A percentile compares a stretch with the other conserved stretches of the same genome.
Conservation (phyloP, 2,113 vertebrate species). For the Boulengeromyrus knoepffleri region DNA sequence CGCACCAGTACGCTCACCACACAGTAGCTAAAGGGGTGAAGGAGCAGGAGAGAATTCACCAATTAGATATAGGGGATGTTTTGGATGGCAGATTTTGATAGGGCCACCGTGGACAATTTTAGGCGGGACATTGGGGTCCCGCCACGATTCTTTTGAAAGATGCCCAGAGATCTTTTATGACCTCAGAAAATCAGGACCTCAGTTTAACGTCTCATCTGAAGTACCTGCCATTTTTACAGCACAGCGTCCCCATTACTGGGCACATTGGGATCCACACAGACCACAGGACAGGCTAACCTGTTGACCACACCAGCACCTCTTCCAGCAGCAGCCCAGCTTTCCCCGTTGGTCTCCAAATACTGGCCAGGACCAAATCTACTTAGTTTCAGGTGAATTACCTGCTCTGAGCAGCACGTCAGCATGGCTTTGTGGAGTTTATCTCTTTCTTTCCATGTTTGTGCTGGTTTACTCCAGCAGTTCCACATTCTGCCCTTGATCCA, state of each 20-base stretch:
- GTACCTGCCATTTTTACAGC: not conserved
- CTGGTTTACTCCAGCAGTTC: not conserved
- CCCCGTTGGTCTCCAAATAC: not conserved
- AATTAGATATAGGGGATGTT: not conserved
- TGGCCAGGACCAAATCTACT: not conserved
- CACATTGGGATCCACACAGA: not conserved
- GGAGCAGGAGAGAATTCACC: not conserved
- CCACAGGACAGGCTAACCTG: not conserved
- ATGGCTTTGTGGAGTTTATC: not conserved
- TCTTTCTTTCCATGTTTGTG: not conserved
- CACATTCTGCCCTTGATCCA: not conserved
- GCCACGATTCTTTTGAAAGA: not conserved
- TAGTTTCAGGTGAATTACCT: not conserved
- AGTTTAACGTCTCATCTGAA: not conserved
- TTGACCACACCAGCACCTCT: not conserved
- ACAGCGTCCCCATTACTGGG: not conserved
- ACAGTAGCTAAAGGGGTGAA: not conserved
- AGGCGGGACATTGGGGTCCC: not conserved
- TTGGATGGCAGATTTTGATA: not conserved
- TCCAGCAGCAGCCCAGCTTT: not conserved
- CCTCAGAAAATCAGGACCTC: not conserved
- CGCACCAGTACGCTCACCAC: not conserved
- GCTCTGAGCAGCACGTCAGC: not conserved
- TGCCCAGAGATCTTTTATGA: not conserved
- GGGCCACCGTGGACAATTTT: not conserved